A percentile compares a stretch with the other conserved stretches of the same genome.
Conservation (phyloP, 2,113 vertebrate genomes). For the Scartelaos histophorus region DNA sequence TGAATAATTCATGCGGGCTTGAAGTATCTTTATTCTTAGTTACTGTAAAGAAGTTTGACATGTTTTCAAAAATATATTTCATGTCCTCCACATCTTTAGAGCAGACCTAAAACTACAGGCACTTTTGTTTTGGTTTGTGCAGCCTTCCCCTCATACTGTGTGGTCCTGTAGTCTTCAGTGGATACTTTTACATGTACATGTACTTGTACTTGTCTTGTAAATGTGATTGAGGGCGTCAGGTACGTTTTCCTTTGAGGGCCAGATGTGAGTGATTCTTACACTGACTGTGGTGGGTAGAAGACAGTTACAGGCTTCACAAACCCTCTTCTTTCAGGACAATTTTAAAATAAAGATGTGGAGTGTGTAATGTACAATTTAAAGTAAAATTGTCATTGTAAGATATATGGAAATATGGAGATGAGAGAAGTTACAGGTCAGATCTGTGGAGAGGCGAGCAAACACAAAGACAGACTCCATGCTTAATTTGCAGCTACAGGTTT, state of each 20-base stretch:
- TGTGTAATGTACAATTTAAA: not conserved
- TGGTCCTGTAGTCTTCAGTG: not conserved
- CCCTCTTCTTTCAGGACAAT: not conserved
- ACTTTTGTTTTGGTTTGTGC: not conserved
- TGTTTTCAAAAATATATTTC: not conserved
- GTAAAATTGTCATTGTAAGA: too few relatives aligned
- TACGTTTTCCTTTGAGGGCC: constrained; percentile 34
- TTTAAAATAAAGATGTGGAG: not conserved
- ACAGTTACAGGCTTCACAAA: not conserved
- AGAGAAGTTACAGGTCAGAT: too few relatives aligned
- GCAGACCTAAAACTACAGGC: not conserved
- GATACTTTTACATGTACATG: constrained; percentile 19
- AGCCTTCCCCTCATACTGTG: not conserved
- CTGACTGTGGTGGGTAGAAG: constrained; percentile 52
- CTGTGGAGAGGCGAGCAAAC: too few relatives aligned
- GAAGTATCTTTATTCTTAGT: too few relatives aligned
- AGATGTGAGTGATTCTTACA: constrained; percentile 30
- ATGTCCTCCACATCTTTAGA: not conserved
- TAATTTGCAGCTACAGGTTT: too few relatives aligned
- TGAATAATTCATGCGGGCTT: too few relatives aligned
- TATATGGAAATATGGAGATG: too few relatives aligned
- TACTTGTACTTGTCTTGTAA: constrained; percentile 20
- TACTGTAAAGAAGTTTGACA: too few relatives aligned
- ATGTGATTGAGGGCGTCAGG: constrained; percentile 17
- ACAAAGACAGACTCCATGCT: too few relatives aligned